phyloP scores from a whole-genome alignment of 2,113 vertebrate genomes.

The Tringa solitaria region DNA sequence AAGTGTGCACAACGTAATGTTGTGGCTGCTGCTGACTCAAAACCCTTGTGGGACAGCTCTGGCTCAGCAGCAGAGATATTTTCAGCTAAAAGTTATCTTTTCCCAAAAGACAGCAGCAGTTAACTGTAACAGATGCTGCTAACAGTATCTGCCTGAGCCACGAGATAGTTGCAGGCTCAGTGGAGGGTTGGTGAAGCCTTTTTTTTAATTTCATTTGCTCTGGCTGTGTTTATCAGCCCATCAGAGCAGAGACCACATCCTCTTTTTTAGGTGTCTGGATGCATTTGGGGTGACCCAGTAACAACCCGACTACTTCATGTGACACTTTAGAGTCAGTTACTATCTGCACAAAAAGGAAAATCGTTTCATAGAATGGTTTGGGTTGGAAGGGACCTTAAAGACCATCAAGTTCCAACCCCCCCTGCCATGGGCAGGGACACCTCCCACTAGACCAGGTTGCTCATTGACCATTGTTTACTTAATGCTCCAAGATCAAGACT shows the following conservation, averaged over 20 bases:
- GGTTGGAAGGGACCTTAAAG: too few relatives aligned
- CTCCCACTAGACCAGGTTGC: too few relatives aligned
- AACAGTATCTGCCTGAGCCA: not conserved
- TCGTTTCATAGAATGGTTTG: not conserved
- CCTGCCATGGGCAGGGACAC: too few relatives aligned
- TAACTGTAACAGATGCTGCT: not conserved
- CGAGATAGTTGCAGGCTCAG: not conserved
- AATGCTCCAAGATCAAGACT: not conserved
- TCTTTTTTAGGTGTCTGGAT: not conserved
- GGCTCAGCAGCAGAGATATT: not conserved
- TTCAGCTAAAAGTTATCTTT: not conserved
- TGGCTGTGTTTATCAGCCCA: not conserved
- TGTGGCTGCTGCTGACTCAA: not conserved
- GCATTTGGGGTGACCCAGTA: not conserved
- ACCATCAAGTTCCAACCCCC: too few relatives aligned
- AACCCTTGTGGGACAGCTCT: not conserved
- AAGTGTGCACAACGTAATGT: not conserved
- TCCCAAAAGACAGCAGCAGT: not conserved
- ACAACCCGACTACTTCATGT: not conserved
- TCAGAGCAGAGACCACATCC: not conserved
- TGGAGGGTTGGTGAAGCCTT: not conserved
- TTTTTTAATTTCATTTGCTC: not conserved
- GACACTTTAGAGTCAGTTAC: not conserved
- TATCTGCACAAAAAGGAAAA: not conserved
- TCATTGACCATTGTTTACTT: not conserved